These are phyloP conservation scores for Dichetophora obliterata DNA, from an alignment of 2,888 invertebrate genomes.

Conservation along the genomic window DNA sequence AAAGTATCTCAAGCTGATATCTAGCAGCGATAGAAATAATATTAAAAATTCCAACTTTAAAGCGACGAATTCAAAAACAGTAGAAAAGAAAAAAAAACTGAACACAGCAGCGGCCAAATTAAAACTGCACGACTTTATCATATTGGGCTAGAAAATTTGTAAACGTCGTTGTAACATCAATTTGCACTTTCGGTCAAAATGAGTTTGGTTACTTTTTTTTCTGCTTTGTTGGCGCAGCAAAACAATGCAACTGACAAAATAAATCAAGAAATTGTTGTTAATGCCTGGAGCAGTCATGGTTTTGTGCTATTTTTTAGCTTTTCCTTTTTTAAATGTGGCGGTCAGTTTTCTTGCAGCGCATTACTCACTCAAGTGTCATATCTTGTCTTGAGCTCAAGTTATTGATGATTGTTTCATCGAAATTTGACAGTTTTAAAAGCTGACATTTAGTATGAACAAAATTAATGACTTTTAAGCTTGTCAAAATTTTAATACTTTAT, in stretches of 20 bases:
- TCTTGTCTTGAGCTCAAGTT: too few species aligned
- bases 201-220: background rate
- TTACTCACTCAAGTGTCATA: too few species aligned
- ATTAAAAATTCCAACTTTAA: background rate
- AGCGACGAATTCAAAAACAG: background rate
- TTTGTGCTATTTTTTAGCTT: too few species aligned
- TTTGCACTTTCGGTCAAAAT: slow-evolving; percentile 31
- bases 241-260: background rate
- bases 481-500: too few species aligned
- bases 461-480: too few species aligned
- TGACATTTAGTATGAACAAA: too few species aligned
- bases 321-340: too few species aligned
- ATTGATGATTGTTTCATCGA: too few species aligned
- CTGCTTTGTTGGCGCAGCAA: background rate
- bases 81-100: background rate
- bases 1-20: slow-evolving; percentile 13
- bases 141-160: slow-evolving; percentile 18
- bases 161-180: slow-evolving; percentile 22
- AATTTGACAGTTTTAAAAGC: too few species aligned
- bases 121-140: slow-evolving; percentile 25
- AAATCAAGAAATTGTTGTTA: background rate
- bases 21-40: slow-evolving; percentile 4
- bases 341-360: too few species aligned
- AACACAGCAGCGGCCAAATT: background rate
- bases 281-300: background rate